These are phyloP conservation scores for Siderastrea siderea DNA, from an alignment of 92 coral and sea anemone genomes.

Conservation along the genomic window DNA sequence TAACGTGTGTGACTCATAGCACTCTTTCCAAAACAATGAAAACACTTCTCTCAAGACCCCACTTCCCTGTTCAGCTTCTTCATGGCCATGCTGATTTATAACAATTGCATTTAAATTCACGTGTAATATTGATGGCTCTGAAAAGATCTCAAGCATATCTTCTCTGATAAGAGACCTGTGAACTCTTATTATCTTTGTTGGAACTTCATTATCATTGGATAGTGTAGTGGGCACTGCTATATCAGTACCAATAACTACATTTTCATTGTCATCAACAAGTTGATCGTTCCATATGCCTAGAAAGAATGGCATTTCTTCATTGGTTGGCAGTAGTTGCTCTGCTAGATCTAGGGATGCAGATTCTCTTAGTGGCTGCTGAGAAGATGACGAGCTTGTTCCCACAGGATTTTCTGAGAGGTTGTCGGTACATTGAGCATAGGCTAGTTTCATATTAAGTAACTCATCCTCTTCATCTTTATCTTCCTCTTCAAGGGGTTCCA, in stretches of 20 bases:
- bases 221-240: background rate
- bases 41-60: conserved; percentile 74
- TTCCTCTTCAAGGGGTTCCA: no score
- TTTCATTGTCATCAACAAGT: background rate
- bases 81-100: conserved; percentile 51
- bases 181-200: conserved; percentile 32
- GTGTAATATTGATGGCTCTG: conserved; percentile 31
- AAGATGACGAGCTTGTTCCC: no score
- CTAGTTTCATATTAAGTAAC: no score
- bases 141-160: conserved; percentile 53
- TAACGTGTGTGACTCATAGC: conserved; percentile 62
- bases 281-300: background rate
- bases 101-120: conserved; percentile 27
- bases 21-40: conserved; percentile 69
- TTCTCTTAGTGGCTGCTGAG: no score
- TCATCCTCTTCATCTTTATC: no score
- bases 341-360: no score
- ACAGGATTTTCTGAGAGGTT: no score
- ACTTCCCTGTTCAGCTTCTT: conserved; percentile 52
- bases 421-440: no score
- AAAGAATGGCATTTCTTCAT: no score
- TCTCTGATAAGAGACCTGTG: conserved; percentile 31
- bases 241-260: background rate
- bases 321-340: no score
- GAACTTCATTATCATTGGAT: conserved; percentile 18